phyloP scores from a whole-genome alignment of 2,888 invertebrate species.

The Erebia aethiops region DNA sequence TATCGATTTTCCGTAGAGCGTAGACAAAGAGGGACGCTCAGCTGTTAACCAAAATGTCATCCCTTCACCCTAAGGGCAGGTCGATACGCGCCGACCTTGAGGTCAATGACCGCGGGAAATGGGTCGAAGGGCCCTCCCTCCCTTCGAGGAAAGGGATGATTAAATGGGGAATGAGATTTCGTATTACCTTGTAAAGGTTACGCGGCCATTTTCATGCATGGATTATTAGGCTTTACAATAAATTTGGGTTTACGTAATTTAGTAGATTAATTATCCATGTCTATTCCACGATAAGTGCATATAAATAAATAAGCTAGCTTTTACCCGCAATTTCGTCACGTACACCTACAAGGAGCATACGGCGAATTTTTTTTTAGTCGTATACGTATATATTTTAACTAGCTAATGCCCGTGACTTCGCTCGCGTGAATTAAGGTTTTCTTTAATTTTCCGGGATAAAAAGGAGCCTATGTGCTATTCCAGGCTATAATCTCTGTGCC shows the following conservation, averaged over 20 bases:
- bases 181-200: slow-evolving; percentile 20
- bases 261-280: too few species aligned
- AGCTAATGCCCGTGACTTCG: too few species aligned
- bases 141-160: slow-evolving; percentile 17
- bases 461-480: too few species aligned
- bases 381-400: too few species aligned
- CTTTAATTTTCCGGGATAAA: too few species aligned
- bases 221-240: not conserved
- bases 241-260: not conserved
- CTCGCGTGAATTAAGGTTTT: too few species aligned
- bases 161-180: slow-evolving; percentile 11
- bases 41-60: slow-evolving; percentile 18
- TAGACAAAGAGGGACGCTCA: slow-evolving; percentile 2
- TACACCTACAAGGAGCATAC: too few species aligned
- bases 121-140: slow-evolving; percentile 46
- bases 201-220: not conserved
- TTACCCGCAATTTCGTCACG: too few species aligned
- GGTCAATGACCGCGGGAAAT: slow-evolving; percentile 58
- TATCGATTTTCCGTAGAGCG: not conserved
- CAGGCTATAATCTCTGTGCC: too few species aligned
- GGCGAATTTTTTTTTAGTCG: too few species aligned
- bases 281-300: too few species aligned
- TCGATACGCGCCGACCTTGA: slow-evolving; percentile 56
- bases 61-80: slow-evolving; percentile 28
- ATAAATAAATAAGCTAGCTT: too few species aligned